These are phyloP conservation scores for Climacteris rufus DNA, from an alignment of 2,113 vertebrate species.

Conservation along the genomic window DNA sequence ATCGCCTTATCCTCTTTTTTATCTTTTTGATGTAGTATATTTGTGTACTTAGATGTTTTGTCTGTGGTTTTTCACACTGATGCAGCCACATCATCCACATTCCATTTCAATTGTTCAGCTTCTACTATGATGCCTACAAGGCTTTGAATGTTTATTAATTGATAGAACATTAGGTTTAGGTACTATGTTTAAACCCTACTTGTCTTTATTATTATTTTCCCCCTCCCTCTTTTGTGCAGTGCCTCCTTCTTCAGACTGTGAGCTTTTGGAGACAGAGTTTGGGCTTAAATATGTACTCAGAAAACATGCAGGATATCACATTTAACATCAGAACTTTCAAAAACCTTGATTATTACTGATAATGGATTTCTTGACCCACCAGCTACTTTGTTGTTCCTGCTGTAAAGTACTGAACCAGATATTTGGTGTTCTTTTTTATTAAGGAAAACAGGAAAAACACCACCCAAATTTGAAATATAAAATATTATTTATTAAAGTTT, in stretches of 20 bases:
- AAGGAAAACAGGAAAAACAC: neutral
- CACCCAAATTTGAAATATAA: neutral
- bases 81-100: neutral
- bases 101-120: neutral
- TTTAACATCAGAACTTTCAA: neutral
- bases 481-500: neutral
- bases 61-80: neutral
- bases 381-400: neutral
- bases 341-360: neutral
- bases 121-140: neutral
- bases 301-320: neutral
- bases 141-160: neutral
- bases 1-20: neutral
- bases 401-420: neutral
- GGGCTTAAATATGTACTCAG: neutral
- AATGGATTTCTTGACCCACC: neutral
- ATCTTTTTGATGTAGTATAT: neutral
- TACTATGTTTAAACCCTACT: neutral
- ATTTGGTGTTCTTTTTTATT: neutral
- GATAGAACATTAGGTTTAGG: fast-evolving
- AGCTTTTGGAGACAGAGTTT: neutral
- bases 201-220: neutral
- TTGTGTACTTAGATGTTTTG: neutral
- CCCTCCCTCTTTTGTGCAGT: neutral
- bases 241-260: neutral